phyloP scores from a whole-genome alignment of 1,140 invertebrate genomes.

The Nixonia krombeini region DNA sequence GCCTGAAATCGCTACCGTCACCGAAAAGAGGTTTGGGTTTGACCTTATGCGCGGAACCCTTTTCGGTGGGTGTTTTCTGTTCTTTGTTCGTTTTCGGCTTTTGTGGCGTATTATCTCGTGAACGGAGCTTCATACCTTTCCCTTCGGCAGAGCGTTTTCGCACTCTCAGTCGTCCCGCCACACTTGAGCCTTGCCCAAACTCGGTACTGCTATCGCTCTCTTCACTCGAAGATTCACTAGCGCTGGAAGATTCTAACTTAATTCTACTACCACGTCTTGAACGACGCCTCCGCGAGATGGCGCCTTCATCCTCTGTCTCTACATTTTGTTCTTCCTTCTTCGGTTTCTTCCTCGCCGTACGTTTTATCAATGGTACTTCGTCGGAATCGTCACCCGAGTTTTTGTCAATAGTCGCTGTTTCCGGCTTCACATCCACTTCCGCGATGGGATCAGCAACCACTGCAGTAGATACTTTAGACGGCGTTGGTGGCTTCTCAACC shows the following conservation, averaged over 20 bases:
- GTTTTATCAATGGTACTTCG: slow-evolving; percentile 62
- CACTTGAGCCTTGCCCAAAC: slow-evolving; percentile 53
- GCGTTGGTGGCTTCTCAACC: background rate
- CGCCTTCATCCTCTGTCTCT: slow-evolving; percentile 60
- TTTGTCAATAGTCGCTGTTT: slow-evolving; percentile 26
- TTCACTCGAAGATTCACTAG: slow-evolving; percentile 62
- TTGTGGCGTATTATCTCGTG: slow-evolving; percentile 56
- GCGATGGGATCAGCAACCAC: too few species aligned
- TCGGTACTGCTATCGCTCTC: slow-evolving; percentile 58
- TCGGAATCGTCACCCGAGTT: slow-evolving; percentile 60
- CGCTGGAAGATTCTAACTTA: slow-evolving; percentile 61
- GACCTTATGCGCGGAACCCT: slow-evolving; percentile 31
- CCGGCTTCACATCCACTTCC: too few species aligned
- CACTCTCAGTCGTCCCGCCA: slow-evolving; percentile 61
- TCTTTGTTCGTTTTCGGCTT: slow-evolving; percentile 54
- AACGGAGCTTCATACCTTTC: slow-evolving; percentile 62
- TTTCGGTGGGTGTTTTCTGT: slow-evolving; percentile 31
- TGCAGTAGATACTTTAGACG: background rate
- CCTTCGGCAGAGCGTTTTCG: slow-evolving; percentile 54
- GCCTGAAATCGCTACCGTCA: slow-evolving; percentile 81
- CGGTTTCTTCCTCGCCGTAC: slow-evolving; percentile 45
- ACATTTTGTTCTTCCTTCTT: slow-evolving; percentile 52
- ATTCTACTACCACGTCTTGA: slow-evolving; percentile 60
- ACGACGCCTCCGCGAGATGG: slow-evolving; percentile 47
- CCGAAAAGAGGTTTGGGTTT: slow-evolving; percentile 77